These are phyloP conservation scores for Stegastes partitus DNA, from an alignment of 2,113 vertebrate species.

Conservation along the genomic window DNA sequence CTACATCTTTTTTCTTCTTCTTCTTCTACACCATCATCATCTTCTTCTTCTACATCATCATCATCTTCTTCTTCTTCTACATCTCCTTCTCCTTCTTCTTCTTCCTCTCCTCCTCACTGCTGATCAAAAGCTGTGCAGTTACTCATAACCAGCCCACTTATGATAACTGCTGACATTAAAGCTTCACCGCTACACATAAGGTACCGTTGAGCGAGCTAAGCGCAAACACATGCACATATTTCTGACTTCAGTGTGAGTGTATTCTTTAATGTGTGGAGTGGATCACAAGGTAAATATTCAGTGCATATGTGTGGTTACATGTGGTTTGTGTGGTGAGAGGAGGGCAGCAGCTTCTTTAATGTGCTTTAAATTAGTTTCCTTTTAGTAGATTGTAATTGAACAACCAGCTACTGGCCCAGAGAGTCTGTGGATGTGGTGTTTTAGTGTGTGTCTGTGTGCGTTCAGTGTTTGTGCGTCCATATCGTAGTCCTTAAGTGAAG, in stretches of 20 bases:
- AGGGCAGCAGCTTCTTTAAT: conserved; percentile 10
- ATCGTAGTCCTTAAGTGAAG: not conserved
- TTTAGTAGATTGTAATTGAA: not conserved
- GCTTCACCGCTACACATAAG: conserved; percentile 47
- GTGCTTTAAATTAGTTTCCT: not conserved
- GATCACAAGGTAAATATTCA: conserved; percentile 32
- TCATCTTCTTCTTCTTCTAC: not conserved
- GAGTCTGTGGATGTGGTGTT: conserved; percentile 8
- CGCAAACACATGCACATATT: conserved; percentile 63
- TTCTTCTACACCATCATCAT: no score
- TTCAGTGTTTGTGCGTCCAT: conserved; percentile 27
- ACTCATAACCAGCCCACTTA: conserved; percentile 44
- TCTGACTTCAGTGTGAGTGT: conserved; percentile 16
- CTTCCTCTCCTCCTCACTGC: conserved; percentile 22
- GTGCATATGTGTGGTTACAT: conserved; percentile 49
- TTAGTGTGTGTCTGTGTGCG: conserved; percentile 27
- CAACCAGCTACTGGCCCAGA: conserved; percentile 22
- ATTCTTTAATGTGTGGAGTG: conserved; percentile 31
- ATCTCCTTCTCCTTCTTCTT: not conserved
- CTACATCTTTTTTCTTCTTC: no score
- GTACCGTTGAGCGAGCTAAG: conserved; percentile 22
- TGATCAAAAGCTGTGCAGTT: conserved; percentile 57
- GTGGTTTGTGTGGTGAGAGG: conserved; percentile 22
- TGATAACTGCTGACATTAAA: conserved; percentile 51
- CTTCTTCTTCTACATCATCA: no score